Evolutionary conservation across 2,113 vertebrate genomes (phyloP), one percentile per base, ranked within the genome.

Genomic region (Crotalus horridus): DNA sequence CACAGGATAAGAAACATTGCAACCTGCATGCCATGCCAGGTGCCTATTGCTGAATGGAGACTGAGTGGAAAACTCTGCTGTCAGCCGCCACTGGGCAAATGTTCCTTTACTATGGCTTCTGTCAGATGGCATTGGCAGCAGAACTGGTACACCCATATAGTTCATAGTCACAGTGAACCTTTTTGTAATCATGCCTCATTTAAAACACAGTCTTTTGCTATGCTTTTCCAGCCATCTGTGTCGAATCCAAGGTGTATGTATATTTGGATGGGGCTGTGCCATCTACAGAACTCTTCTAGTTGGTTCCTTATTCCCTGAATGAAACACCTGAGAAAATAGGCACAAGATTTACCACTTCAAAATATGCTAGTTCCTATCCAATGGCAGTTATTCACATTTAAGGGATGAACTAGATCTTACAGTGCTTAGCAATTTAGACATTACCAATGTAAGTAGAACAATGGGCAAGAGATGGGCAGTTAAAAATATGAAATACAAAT

Each of bases 81-180:
- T 90, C 4, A 3, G 93, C 56, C 91, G 90, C 4, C 0, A 93
- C 88, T 87, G 26, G 10, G 87, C 74, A 43, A 93, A 74, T 61
- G 43, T 56, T 0, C 93, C n/a, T 58, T 88, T 93, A 85, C 5
- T 92, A 92, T 86, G 92, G 94, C 93, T 56, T 94, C 88, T 92
- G 93, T 93, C 96, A 94, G 81, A 93, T n/a, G 7, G 86, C 51
- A 58, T 92, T 95, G 87, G 91, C 95, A 95, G 89, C 15, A 88
- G 24, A 54, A 29, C 58, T 85, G 74, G 87, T 43, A 85, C 21
- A 17, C 74, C 33, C 54, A 59, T 46, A 89, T 69, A 64, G 11
- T 89, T 89, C 91, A 85, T 48, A 87, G 48, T 89, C 91, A 85
- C 56, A 87, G 48, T 29, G 48, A 85, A 89, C 87, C 91, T 64